Evolutionary conservation across 2,888 invertebrate genomes (phyloP), one percentile per base, ranked within the genome.

Genomic region (Salticus scenicus): DNA sequence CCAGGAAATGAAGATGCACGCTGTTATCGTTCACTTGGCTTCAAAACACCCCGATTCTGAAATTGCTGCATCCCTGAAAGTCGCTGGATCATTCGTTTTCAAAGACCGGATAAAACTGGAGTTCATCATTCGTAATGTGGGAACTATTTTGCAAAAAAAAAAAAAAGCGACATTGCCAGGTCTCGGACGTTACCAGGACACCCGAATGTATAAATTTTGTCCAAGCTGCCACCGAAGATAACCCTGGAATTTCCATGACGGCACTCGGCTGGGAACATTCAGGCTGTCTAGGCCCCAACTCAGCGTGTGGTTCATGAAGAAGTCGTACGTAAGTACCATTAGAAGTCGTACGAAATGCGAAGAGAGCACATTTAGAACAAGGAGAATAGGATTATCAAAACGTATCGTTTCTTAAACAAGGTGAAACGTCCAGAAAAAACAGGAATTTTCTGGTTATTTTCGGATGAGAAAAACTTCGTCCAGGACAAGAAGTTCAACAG

Each of bases 41-140:
- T 8, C 41, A 41, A 41, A 14, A 14, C 63, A 20, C 63, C 8
- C 27, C 28, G 2, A 64, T 64, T 64, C 28, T 20, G 64, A 64
- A 64, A 64, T 64, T 64, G 64, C 12, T 64, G 28, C 27, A 28
- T 64, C 24, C 64, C 24, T 64, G 64, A 17, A 64, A 14, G 64
- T 64, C 24, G 64, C 64, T 27, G 14, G 64, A 64, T 64, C 64
- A 64, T 64, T 64, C 24, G 64, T 64, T 1, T 64, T 20, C 28
- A 64, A 64, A 64, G 64, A 20, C 14, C 12, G 64, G 1, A 64
- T 14, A 64, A 27, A 28, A 28, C 24, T 64, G 12, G 64, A 10
- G 1, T 1, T 27, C 2, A 14, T 27, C 14, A 64, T 1, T 2
- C 1, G 64, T 1, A 24, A 64, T 64, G 24, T 64, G 24, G 24